Percentiles rank a stretch among this genome's conserved stretches.
Evolutionary conservation across 2,888 invertebrate species (phyloP).

Genomic region (Acronicta aceris): DNA sequence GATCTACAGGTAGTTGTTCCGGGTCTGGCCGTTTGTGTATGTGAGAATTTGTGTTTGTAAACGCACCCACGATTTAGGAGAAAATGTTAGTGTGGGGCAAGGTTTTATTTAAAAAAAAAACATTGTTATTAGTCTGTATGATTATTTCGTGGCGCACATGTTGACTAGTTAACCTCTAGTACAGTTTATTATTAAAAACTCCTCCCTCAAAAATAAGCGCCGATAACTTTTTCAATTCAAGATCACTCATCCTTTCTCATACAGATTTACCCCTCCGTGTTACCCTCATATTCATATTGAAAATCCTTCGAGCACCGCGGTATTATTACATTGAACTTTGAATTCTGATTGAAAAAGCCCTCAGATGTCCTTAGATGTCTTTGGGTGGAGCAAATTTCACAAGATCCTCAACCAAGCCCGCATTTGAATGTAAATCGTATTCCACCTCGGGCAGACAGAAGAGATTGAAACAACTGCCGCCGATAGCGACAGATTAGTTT

Average conservation of each 20-base stretch:
- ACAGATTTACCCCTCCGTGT: conserved; percentile 7
- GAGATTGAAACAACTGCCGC: conserved; percentile 52
- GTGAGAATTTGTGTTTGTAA: too few relatives aligned
- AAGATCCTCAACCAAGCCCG: conserved; percentile 36
- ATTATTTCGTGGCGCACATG: too few relatives aligned
- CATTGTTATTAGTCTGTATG: too few relatives aligned
- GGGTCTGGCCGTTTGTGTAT: too few relatives aligned
- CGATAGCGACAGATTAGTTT: conserved; percentile 37
- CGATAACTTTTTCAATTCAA: conserved; percentile 11
- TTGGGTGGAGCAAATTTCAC: conserved; percentile 47
- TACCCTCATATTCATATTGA: conserved; percentile 28
- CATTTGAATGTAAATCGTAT: conserved; percentile 56
- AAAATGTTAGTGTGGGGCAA: too few relatives aligned
- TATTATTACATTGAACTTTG: conserved; percentile 46
- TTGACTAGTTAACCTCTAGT: too few relatives aligned
- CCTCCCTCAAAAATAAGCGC: too few relatives aligned
- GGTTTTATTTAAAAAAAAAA: too few relatives aligned
- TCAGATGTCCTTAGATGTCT: conserved; percentile 38
- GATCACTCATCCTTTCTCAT: background rate
- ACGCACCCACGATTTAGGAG: too few relatives aligned
- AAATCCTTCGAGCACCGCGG: conserved; percentile 24
- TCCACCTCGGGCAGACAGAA: conserved; percentile 38
- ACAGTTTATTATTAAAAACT: too few relatives aligned
- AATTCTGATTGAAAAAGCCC: conserved; percentile 56
- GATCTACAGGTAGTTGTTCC: too few relatives aligned